Conservation (phyloP, 2,113 vertebrate genomes). For the Aptenodytes forsteri region DNA sequence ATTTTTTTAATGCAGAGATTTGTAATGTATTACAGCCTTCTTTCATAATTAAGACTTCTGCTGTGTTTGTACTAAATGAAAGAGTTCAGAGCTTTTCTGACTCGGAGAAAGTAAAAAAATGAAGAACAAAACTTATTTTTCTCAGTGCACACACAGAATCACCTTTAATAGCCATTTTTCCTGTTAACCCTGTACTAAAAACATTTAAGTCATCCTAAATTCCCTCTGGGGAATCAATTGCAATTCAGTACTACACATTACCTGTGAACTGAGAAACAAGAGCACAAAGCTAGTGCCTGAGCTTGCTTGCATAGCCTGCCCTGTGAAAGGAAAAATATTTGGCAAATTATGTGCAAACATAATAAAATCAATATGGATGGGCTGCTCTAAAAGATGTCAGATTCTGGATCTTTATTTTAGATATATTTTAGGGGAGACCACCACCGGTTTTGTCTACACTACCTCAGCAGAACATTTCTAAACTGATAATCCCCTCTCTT, state of each 20-base stretch:
- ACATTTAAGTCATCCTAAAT: not conserved
- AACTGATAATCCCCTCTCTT: not conserved
- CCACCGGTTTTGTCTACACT: rapidly evolving
- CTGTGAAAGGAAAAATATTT: not conserved
- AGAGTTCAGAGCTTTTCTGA: not conserved
- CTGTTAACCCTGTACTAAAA: not conserved
- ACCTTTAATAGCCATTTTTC: not conserved
- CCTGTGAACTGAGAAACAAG: not conserved
- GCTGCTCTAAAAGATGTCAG: not conserved
- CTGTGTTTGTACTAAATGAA: not conserved
- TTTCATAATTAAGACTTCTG: not conserved
- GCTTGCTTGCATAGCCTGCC: not conserved
- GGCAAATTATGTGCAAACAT: not conserved
- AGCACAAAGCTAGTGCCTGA: not conserved
- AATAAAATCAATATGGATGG: not conserved
- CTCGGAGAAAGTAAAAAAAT: not conserved
- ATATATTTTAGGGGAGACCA: not conserved
- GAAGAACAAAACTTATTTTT: not conserved
- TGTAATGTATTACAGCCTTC: not conserved
- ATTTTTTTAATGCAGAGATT: not conserved
- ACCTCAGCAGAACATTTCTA: not conserved
- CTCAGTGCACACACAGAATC: not conserved
- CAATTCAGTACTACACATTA: not conserved
- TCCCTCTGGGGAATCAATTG: not conserved
- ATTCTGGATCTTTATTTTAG: not conserved